These are phyloP conservation scores for Chaetophractus vellerosus DNA, from an alignment of 2,797 vertebrate genomes.

Conservation along the genomic window DNA sequence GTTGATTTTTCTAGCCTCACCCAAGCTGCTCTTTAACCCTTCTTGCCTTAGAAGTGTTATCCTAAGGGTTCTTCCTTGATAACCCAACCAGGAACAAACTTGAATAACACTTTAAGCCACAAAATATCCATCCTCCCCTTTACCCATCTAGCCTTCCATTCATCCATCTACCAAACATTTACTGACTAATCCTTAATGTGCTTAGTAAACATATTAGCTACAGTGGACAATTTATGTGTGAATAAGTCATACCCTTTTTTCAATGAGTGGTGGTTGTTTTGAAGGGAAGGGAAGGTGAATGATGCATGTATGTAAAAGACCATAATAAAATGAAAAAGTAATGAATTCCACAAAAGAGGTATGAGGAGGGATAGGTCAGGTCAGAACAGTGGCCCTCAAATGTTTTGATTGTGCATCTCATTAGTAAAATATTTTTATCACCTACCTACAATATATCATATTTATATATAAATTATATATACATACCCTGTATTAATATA, in stretches of 20 bases:
- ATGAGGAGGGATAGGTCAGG: neutral
- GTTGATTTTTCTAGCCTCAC: neutral
- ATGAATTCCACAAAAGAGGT: neutral
- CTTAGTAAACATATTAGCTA: neutral
- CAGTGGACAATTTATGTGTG: neutral
- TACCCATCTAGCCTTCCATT: neutral
- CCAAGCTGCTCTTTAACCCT: neutral
- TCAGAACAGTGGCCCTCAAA: neutral
- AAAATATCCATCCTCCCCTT: neutral
- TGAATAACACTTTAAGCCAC: neutral
- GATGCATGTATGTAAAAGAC: neutral
- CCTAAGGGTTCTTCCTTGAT: conserved; percentile 15
- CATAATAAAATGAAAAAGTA: conserved; percentile 21
- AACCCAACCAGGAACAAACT: neutral
- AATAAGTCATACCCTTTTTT: neutral
- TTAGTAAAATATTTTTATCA: neutral
- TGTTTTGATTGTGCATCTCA: neutral
- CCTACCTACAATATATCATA: neutral
- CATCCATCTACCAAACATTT: neutral
- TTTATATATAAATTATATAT: neutral
- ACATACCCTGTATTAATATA: neutral
- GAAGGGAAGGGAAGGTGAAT: neutral
- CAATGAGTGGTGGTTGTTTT: neutral
- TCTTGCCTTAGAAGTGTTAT: neutral
- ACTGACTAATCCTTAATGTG: neutral